phyloP scores from a whole-genome alignment of 2,113 vertebrate species.

The Syngnathus scovelli region DNA sequence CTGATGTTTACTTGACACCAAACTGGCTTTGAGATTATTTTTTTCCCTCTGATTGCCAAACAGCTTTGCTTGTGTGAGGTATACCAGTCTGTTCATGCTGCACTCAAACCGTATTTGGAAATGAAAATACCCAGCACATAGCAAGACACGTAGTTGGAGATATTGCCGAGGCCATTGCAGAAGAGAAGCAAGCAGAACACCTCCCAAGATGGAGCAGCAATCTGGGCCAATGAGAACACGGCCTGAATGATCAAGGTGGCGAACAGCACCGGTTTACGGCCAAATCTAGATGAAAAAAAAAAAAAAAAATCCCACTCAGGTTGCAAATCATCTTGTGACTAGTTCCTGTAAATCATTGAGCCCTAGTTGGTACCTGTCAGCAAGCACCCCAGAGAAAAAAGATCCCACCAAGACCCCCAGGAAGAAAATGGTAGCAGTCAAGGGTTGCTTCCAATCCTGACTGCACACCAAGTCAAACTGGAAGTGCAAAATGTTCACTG shows the following conservation, averaged over 20 bases:
- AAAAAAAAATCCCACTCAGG: too few relatives aligned
- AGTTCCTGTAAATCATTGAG: neutral
- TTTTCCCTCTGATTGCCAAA: neutral
- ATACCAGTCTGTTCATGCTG: neutral
- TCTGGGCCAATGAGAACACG: neutral
- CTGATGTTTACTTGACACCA: neutral
- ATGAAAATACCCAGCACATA: neutral
- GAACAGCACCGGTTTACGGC: neutral
- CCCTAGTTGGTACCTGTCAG: conserved; percentile 80
- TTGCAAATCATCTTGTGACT: neutral
- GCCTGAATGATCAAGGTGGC: neutral
- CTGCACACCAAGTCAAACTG: conserved; percentile 88
- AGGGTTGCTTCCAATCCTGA: conserved; percentile 80
- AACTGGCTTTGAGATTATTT: neutral
- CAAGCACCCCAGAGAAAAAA: conserved; percentile 81
- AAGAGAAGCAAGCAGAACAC: neutral
- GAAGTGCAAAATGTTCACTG: neutral
- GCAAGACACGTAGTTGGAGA: neutral
- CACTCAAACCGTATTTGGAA: neutral
- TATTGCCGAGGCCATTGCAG: neutral
- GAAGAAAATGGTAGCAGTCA: conserved; percentile 78
- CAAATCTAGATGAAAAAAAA: neutral
- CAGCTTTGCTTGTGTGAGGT: neutral
- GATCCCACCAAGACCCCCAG: conserved; percentile 81
- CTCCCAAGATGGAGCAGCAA: neutral